Conservation (phyloP, 2,888 invertebrate species). For the Microdon myrmicae region DNA sequence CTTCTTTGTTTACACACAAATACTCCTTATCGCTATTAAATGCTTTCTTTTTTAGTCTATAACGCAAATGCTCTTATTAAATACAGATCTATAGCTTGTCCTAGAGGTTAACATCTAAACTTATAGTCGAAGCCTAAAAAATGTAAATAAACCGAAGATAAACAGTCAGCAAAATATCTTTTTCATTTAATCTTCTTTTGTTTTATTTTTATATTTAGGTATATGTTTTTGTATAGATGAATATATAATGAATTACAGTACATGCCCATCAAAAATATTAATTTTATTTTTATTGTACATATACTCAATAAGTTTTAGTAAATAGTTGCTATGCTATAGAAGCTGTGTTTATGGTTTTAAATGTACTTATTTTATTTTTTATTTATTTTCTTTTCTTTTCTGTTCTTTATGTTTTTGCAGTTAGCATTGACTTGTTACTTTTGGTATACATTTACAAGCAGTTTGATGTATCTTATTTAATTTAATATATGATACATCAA, state of each 20-base stretch:
- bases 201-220: conserved; percentile 7
- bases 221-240: conserved; percentile 10
- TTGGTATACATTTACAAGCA: too few species aligned
- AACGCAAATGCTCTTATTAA: conserved; percentile 41
- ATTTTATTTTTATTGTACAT: conserved; percentile 11
- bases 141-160: conserved; percentile 34
- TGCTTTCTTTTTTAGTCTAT: conserved; percentile 37
- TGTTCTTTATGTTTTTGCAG: conserved; percentile 34
- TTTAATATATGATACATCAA: too few species aligned
- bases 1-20: conserved; percentile 6
- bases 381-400: conserved; percentile 1
- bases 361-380: too few species aligned
- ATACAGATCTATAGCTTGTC: conserved; percentile 13
- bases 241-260: conserved; percentile 40
- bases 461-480: too few species aligned
- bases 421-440: conserved; percentile 42
- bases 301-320: conserved; percentile 1
- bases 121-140: conserved; percentile 47
- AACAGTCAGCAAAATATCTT: conserved; percentile 46
- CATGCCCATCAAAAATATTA: conserved; percentile 51
- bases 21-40: conserved; percentile 10
- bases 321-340: conserved; percentile 15
- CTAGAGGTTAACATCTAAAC: conserved; percentile 35
- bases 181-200: conserved; percentile 19
- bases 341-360: conserved; percentile 11